Evolutionary conservation across 2,888 invertebrate genomes (phyloP).

Genomic region (Lithosia quadra): DNA sequence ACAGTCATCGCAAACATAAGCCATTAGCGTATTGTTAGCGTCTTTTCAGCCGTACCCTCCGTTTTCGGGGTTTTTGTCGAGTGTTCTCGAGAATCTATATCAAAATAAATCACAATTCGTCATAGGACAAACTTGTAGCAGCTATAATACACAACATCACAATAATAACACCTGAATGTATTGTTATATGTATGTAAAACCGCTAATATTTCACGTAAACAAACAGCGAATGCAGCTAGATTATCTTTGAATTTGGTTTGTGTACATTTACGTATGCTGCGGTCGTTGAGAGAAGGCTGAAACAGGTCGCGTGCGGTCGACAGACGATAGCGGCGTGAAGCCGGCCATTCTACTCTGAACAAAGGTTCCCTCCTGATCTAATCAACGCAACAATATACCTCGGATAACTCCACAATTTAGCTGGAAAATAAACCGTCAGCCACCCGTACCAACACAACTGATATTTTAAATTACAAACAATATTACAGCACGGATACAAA

Average conservation of each 20-base stretch:
- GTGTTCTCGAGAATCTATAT: slow-evolving; percentile 61
- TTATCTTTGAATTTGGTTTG: slow-evolving; percentile 42
- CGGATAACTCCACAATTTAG: slow-evolving; percentile 76
- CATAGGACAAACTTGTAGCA: slow-evolving; percentile 24
- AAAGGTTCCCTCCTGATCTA: slow-evolving; percentile 82
- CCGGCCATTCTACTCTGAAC: slow-evolving; percentile 75
- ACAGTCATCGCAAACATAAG: slow-evolving; percentile 83
- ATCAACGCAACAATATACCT: slow-evolving; percentile 84
- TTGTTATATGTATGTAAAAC: slow-evolving; percentile 12
- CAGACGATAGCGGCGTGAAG: slow-evolving; percentile 70
- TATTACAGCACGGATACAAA: slow-evolving; percentile 80
- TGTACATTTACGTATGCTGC: slow-evolving; percentile 54
- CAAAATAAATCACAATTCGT: slow-evolving; percentile 51
- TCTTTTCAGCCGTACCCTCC: slow-evolving; percentile 73
- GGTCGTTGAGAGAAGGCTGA: slow-evolving; percentile 52
- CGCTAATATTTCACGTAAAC: slow-evolving; percentile 16
- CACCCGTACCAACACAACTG: slow-evolving; percentile 69
- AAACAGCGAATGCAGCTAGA: slow-evolving; percentile 36
- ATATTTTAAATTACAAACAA: slow-evolving; percentile 85
- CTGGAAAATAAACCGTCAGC: slow-evolving; percentile 74
- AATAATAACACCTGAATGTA: neutral
- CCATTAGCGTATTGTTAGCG: slow-evolving; percentile 84
- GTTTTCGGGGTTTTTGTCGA: slow-evolving; percentile 66
- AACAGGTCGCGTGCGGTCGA: slow-evolving; percentile 69
- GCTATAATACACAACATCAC: neutral